Evolutionary conservation across 2,113 vertebrate genomes (phyloP).

Genomic region (Hypomesus transpacificus): DNA sequence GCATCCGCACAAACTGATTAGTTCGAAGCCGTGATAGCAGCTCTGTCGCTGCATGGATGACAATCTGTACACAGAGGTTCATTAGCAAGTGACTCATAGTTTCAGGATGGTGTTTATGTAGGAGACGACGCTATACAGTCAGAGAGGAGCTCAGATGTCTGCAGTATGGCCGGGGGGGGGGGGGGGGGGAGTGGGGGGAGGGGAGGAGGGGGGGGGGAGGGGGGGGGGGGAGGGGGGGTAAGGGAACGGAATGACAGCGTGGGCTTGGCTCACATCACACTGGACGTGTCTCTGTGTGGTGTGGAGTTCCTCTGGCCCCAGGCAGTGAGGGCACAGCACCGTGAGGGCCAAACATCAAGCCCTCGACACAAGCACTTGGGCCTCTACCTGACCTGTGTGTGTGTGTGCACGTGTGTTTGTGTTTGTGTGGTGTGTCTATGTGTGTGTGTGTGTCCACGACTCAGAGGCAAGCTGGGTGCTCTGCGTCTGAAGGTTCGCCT

Average conservation of each 20-base stretch:
- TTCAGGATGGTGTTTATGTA: slow-evolving; percentile 9
- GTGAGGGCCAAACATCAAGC: too few species aligned
- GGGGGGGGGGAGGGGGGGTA: not conserved
- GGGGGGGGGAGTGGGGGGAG: not conserved
- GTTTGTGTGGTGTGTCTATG: not conserved
- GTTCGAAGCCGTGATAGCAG: slow-evolving; percentile 32
- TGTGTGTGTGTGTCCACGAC: not conserved
- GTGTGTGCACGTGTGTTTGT: not conserved
- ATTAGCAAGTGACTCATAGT: slow-evolving; percentile 28
- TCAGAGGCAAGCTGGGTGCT: slow-evolving; percentile 81
- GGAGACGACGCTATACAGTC: not conserved
- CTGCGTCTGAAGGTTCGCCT: slow-evolving; percentile 82
- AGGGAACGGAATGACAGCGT: not conserved
- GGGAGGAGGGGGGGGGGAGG: not conserved
- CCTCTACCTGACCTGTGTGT: not conserved
- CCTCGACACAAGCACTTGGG: too few species aligned
- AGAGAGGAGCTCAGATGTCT: not conserved
- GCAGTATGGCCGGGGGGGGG: not conserved
- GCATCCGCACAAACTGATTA: slow-evolving; percentile 35
- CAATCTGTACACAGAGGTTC: slow-evolving; percentile 14
- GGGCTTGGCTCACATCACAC: not conserved
- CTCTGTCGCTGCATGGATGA: slow-evolving; percentile 1
- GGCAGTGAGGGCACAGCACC: too few species aligned
- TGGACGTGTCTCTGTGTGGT: not conserved
- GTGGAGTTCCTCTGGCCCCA: too few species aligned